These are phyloP conservation scores for Stomorhina lunata DNA, from an alignment of 2,888 invertebrate genomes.

Conservation along the genomic window DNA sequence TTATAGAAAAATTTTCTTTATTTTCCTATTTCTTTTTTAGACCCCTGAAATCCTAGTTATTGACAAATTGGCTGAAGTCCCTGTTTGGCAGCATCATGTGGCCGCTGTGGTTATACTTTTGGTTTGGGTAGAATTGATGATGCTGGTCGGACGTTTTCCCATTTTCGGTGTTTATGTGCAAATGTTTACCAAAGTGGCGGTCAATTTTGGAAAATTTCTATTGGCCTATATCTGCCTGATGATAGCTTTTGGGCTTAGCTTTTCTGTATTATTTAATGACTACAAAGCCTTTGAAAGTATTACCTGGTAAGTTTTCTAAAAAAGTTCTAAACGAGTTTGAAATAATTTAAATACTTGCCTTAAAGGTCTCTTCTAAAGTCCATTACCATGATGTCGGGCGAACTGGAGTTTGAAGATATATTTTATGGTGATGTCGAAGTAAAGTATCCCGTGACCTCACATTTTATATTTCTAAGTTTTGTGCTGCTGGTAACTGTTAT, in stretches of 20 bases:
- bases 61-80: slow-evolving; percentile 74
- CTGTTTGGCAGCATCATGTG: slow-evolving; percentile 88
- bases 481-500: slow-evolving; percentile 90
- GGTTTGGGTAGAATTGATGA: slow-evolving; percentile 91
- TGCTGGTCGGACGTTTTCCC: slow-evolving; percentile 91
- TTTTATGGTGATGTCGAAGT: slow-evolving; percentile 83
- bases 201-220: slow-evolving; percentile 90
- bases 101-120: slow-evolving; percentile 89
- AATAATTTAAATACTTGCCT: not conserved
- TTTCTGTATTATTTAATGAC: slow-evolving; percentile 90
- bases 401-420: slow-evolving; percentile 91
- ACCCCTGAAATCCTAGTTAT: slow-evolving; percentile 76
- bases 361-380: slow-evolving; percentile 85
- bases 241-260: slow-evolving; percentile 89
- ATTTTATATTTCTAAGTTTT: slow-evolving; percentile 88
- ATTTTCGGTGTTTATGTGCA: slow-evolving; percentile 92
- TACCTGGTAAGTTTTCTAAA: slow-evolving; percentile 72
- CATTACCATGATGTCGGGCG: slow-evolving; percentile 94
- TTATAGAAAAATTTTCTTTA: slow-evolving; percentile 1
- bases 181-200: slow-evolving; percentile 92
- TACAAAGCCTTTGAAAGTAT: slow-evolving; percentile 86
- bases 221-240: slow-evolving; percentile 90
- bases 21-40: slow-evolving; percentile 66
- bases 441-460: slow-evolving; percentile 87
- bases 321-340: not conserved